Evolutionary conservation across 2,113 vertebrate genomes (phyloP).

Genomic region (Pica pica): DNA sequence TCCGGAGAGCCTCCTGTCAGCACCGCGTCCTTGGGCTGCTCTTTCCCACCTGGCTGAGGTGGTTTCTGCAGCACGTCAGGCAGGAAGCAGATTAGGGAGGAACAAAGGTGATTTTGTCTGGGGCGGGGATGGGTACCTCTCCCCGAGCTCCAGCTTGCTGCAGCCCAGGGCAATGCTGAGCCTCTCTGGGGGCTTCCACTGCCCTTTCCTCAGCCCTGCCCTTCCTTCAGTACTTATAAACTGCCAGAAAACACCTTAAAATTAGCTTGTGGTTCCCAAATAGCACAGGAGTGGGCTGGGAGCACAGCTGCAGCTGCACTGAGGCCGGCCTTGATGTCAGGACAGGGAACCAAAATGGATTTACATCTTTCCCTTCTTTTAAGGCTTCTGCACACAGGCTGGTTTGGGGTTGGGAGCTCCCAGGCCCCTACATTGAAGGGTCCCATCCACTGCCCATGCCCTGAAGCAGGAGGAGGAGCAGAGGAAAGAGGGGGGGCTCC

Average conservation of each 20-base stretch:
- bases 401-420: not conserved
- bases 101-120: slow-evolving; percentile 56
- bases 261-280: not conserved
- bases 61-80: not conserved
- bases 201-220: not conserved
- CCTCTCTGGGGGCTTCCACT: not conserved
- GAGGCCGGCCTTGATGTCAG: accelerated
- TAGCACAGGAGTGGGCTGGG: not conserved
- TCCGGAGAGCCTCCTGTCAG: not conserved
- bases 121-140: not conserved
- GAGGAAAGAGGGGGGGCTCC: not conserved
- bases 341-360: not conserved
- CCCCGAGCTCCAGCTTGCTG: not conserved
- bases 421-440: accelerated
- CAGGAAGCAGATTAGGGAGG: slow-evolving; percentile 5
- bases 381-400: accelerated
- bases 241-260: not conserved
- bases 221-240: not conserved
- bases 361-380: not conserved
- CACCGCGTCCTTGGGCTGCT: slow-evolving; percentile 31
- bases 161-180: not conserved
- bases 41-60: not conserved
- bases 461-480: not conserved
- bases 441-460: accelerated
- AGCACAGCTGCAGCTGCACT: not conserved